Conservation (phyloP, 2,797 vertebrate species). For the Sciurus carolinensis region DNA sequence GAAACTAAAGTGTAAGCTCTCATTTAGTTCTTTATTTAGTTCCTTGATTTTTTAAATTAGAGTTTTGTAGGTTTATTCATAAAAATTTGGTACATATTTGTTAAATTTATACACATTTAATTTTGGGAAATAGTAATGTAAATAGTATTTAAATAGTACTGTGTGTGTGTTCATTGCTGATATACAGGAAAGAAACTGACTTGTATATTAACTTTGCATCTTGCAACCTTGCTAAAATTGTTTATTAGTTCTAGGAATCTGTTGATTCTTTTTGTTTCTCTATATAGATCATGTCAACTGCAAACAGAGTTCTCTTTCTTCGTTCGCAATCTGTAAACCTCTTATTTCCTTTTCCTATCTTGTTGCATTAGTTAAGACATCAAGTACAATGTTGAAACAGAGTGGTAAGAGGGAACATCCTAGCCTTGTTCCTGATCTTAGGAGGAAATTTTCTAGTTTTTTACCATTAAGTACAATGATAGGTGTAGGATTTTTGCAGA, state of each 20-base stretch:
- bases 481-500: not conserved
- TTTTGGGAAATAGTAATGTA: not conserved
- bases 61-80: not conserved
- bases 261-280: not conserved
- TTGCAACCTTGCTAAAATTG: not conserved
- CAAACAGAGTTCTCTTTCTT: not conserved
- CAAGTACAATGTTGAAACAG: not conserved
- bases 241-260: not conserved
- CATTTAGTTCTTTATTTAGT: not conserved
- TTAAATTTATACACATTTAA: not conserved
- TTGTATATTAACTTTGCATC: not conserved
- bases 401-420: not conserved
- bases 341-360: not conserved
- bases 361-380: not conserved
- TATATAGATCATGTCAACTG: not conserved
- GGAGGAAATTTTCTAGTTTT: not conserved
- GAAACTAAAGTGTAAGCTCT: not conserved
- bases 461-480: not conserved
- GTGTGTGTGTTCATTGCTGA: not conserved
- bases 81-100: not conserved
- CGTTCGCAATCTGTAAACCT: not conserved
- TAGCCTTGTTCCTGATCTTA: not conserved
- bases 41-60: not conserved
- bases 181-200: not conserved
- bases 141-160: slow-evolving; percentile 13